Evolutionary conservation across 2,797 vertebrate genomes (phyloP).

Genomic region (Halcyon leucocephala): DNA sequence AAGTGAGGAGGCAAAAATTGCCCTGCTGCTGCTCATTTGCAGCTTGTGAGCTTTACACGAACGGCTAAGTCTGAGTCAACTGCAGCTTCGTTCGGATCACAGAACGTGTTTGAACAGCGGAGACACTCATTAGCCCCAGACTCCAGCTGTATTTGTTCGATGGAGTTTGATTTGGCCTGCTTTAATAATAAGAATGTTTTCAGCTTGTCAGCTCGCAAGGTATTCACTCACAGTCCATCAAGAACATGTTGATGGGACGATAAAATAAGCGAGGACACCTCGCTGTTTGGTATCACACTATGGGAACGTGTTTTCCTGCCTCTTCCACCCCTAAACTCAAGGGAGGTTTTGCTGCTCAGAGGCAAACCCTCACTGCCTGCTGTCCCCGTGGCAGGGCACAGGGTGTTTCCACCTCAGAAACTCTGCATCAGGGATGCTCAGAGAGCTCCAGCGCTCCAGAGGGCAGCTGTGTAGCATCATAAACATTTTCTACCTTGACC

Average conservation of each 20-base stretch:
- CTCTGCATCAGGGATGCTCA: background rate
- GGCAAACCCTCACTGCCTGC: background rate
- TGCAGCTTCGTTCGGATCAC: background rate
- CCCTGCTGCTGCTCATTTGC: background rate
- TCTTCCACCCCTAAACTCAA: background rate
- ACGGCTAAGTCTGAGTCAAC: background rate
- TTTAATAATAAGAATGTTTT: background rate
- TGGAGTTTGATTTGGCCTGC: background rate
- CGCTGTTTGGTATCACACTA: accelerated
- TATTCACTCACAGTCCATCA: background rate
- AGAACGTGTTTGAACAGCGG: background rate
- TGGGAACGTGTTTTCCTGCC: background rate
- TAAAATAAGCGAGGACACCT: background rate
- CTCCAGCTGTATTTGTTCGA: background rate
- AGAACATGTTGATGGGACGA: background rate
- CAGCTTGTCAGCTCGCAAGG: background rate
- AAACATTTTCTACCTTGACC: background rate
- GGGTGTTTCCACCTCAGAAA: background rate
- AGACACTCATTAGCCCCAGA: background rate
- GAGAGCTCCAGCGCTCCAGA: background rate
- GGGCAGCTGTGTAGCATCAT: background rate
- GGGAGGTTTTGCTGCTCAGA: background rate
- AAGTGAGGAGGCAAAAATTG: background rate
- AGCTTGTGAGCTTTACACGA: background rate
- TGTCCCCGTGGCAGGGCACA: background rate